These are phyloP conservation scores for Ips nitidus DNA, from an alignment of 1,140 invertebrate genomes.

Conservation along the genomic window DNA sequence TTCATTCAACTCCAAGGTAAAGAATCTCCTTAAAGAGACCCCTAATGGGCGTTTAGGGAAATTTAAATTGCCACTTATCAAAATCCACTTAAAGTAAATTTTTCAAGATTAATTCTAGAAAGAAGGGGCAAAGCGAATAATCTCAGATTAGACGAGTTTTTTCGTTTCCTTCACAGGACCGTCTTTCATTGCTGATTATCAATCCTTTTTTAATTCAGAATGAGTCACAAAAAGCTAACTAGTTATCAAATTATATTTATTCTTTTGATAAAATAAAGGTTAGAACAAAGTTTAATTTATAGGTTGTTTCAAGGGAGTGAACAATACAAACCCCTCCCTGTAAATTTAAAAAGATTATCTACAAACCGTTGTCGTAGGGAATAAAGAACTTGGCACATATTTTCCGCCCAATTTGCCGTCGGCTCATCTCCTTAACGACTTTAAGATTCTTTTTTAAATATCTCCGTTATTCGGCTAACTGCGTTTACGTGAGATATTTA, in stretches of 20 bases:
- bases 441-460: slow-evolving; percentile 50
- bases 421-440: slow-evolving; percentile 49
- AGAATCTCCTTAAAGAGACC: slow-evolving; percentile 7
- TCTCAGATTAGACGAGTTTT: slow-evolving; percentile 17
- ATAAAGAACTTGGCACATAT: slow-evolving; percentile 48
- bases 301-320: too few species aligned
- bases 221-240: not conserved
- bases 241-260: too few species aligned
- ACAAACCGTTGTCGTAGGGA: slow-evolving; percentile 42
- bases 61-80: slow-evolving; percentile 34
- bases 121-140: slow-evolving; percentile 17
- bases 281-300: too few species aligned
- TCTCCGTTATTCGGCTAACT: slow-evolving; percentile 46
- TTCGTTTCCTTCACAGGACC: not conserved
- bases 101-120: slow-evolving; percentile 25
- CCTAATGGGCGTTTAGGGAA: slow-evolving; percentile 26
- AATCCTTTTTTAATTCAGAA: not conserved
- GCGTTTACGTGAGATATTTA: slow-evolving; percentile 26
- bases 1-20: not conserved
- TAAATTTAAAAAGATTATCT: slow-evolving; percentile 16
- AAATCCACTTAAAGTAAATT: slow-evolving; percentile 28
- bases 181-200: not conserved
- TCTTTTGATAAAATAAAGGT: too few species aligned
- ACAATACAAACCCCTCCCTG: not conserved
- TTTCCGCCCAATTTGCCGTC: slow-evolving; percentile 49